These are phyloP conservation scores for Sebastes matsubarae DNA, from an alignment of 2,797 vertebrate genomes.

Conservation along the genomic window DNA sequence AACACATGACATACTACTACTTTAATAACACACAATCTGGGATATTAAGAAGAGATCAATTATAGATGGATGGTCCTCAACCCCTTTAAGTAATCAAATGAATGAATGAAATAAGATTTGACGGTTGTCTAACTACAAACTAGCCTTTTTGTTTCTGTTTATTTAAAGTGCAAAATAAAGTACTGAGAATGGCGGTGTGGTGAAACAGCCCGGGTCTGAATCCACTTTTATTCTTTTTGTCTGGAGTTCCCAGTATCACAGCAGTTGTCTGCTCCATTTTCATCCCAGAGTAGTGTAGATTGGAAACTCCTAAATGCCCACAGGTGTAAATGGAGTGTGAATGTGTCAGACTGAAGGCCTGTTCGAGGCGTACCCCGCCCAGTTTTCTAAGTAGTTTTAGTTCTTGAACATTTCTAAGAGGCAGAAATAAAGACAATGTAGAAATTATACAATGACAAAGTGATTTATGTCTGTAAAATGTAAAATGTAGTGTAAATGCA, in stretches of 20 bases:
- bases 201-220: not conserved
- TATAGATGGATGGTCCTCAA: not conserved
- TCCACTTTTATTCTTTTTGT: not conserved
- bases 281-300: not conserved
- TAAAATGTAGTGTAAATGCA: not conserved
- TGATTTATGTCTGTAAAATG: not conserved
- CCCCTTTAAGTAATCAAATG: not conserved
- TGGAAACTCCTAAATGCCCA: not conserved
- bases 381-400: not conserved
- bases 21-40: not conserved
- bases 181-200: not conserved
- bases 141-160: not conserved
- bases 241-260: not conserved
- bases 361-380: not conserved
- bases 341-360: not conserved
- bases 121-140: not conserved
- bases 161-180: not conserved
- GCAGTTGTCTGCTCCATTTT: not conserved
- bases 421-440: not conserved
- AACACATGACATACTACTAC: not conserved
- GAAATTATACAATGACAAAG: not conserved
- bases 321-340: slow-evolving; percentile 10
- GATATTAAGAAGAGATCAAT: not conserved
- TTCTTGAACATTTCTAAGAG: not conserved
- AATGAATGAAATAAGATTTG: not conserved